phyloP scores from a whole-genome alignment of 2,113 vertebrate species.

The Labeo catla region DNA sequence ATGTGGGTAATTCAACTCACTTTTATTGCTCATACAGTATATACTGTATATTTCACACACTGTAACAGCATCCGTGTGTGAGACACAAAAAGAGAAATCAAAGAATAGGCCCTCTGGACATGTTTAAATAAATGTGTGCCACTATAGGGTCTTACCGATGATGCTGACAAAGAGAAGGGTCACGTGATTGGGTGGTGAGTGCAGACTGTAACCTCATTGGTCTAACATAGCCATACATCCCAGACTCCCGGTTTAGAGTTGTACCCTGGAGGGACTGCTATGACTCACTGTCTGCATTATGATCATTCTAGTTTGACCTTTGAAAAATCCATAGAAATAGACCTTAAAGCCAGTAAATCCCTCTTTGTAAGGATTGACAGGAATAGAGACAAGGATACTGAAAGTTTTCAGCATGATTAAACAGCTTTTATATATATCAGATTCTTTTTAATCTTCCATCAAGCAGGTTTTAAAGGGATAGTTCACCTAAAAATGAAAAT shows the following conservation, averaged over 20 bases:
- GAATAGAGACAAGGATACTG: background rate
- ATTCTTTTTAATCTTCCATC: background rate
- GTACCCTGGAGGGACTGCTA: background rate
- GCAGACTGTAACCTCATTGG: background rate
- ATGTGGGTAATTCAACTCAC: background rate
- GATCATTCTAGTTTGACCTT: constrained; percentile 3
- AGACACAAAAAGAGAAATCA: background rate
- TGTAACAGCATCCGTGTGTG: background rate
- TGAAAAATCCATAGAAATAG: background rate
- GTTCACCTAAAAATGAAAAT: background rate
- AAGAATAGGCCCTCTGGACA: background rate
- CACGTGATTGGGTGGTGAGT: background rate
- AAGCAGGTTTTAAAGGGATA: background rate
- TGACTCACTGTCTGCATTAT: constrained; percentile 20
- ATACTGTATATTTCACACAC: background rate
- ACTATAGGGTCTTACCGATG: background rate
- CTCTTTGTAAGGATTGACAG: background rate
- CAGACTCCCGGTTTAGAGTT: constrained; percentile 5
- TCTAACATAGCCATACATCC: background rate
- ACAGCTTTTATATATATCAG: background rate
- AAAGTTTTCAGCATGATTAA: background rate
- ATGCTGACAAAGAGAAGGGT: background rate
- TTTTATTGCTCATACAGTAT: background rate
- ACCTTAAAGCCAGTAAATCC: background rate
- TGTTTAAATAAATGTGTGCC: background rate